These are phyloP conservation scores for Taxidea taxus DNA, from an alignment of 2,113 vertebrate species.

Conservation along the genomic window DNA sequence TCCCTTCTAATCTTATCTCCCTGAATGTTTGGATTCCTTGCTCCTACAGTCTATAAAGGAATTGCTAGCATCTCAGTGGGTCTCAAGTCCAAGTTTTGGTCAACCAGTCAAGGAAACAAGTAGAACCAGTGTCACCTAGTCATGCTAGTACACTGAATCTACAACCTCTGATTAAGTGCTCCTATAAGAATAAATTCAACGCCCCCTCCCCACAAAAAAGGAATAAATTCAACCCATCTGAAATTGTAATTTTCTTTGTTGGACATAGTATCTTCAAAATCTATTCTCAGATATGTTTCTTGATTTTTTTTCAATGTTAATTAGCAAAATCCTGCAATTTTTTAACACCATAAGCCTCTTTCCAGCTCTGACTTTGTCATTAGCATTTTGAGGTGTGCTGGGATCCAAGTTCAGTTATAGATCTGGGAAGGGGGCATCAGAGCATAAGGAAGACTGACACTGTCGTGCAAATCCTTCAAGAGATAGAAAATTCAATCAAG, in stretches of 20 bases:
- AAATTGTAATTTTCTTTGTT: constrained; percentile 17
- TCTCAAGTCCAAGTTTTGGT: not conserved
- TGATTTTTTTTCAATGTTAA: not conserved
- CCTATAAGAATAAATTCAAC: not conserved
- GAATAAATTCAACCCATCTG: not conserved
- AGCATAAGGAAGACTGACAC: not conserved
- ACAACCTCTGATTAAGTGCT: not conserved
- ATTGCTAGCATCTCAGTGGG: not conserved
- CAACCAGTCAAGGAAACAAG: not conserved
- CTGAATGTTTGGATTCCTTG: not conserved
- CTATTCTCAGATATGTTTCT: not conserved
- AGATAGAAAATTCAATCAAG: not conserved
- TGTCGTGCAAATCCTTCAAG: not conserved
- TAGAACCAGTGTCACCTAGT: not conserved
- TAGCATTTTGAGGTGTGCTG: not conserved
- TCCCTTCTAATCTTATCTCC: not conserved
- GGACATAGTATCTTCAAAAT: not conserved
- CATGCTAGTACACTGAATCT: not conserved
- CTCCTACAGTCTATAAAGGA: not conserved
- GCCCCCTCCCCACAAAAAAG: no score
- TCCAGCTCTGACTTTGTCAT: not conserved
- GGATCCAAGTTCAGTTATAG: not conserved
- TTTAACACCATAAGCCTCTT: not conserved
- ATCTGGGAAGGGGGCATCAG: not conserved
- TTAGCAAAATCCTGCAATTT: not conserved